Evolutionary conservation across 2,888 invertebrate species (phyloP), one percentile per base, ranked within the genome.

Genomic region (Smittia aterrima): DNA sequence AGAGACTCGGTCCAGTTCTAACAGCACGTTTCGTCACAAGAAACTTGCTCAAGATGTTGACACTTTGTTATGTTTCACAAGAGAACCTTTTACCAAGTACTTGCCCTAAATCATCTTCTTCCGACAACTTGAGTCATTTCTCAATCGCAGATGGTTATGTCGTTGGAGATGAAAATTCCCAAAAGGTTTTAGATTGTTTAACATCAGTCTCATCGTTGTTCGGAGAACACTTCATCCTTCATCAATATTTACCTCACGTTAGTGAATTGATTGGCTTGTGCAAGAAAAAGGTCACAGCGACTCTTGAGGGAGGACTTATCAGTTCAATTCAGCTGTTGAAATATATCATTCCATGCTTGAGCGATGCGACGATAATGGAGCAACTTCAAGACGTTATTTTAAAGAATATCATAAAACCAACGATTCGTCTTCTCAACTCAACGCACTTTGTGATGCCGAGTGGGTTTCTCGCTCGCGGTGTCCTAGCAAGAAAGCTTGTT

Each of bases 31-130:
- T 94, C 84, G 86, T 98, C 27, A 93, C 96, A 0, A 87, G 94
- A 75, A 97, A 97, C 85, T 85, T 99, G 77, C 85, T 98, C 11
- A 89, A 96, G 79, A 96, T 98, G 93, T 84, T 98, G 72, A 93
- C 96, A 0, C 83, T 98, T 1, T 98, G 98, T 82, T 98, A 96
- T 81, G 90, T 94, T 22, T 95, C 93, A 0, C 89, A 88, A 79
- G 92, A 93, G 76, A 92, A 92, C 80, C 83, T 93, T 27, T 82
- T 85, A 54, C 84, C 86, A 0, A 81, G 83, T 76, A 71, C 77
- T 1, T 78, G 77, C n/a, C 4, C 1, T 13, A 38, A 38, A 38
- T 4, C 38, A 54, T 54, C 22, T 62, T n/a, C n/a, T n/a, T n/a
- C n/a, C n/a, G 16, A 32, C 1, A 62, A 62, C 25, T 86, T 86